These are phyloP conservation scores for Onychorhynchus coronatus DNA, from an alignment of 2,113 vertebrate species.

Conservation along the genomic window DNA sequence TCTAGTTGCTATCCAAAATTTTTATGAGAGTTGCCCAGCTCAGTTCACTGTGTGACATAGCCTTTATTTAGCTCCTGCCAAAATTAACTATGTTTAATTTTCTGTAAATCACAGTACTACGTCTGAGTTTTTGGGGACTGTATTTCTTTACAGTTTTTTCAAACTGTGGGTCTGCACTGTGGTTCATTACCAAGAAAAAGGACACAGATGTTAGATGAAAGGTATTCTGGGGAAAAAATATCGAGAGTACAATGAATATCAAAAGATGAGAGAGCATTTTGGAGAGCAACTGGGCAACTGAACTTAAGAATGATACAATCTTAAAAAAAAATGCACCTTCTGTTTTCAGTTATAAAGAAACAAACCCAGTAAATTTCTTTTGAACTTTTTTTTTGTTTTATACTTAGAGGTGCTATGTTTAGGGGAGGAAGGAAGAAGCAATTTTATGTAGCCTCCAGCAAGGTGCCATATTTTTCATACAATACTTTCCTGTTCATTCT, in stretches of 20 bases:
- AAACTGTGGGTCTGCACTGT: neutral
- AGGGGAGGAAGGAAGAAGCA: neutral
- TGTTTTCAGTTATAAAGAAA: constrained; percentile 39
- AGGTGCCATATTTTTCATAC: neutral
- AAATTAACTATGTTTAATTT: constrained; percentile 24
- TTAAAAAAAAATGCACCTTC: neutral
- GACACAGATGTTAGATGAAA: neutral
- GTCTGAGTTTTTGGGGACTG: neutral
- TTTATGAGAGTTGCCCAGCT: neutral
- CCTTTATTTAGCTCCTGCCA: neutral
- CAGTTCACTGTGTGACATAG: neutral
- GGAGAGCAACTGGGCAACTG: neutral
- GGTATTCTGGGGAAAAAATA: neutral
- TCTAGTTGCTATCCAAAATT: neutral
- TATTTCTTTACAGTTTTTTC: neutral
- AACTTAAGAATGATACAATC: neutral
- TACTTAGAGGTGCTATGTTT: constrained; percentile 17
- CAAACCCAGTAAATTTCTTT: neutral
- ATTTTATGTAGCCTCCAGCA: neutral
- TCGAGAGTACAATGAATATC: neutral
- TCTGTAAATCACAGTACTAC: neutral
- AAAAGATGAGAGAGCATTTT: neutral
- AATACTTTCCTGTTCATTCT: neutral
- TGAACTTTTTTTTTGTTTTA: constrained; percentile 31
- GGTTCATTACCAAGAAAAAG: neutral